Base-by-base conservation (phyloP, 2,113 vertebrate genomes). In the Orientallactaga bullata region DNA sequence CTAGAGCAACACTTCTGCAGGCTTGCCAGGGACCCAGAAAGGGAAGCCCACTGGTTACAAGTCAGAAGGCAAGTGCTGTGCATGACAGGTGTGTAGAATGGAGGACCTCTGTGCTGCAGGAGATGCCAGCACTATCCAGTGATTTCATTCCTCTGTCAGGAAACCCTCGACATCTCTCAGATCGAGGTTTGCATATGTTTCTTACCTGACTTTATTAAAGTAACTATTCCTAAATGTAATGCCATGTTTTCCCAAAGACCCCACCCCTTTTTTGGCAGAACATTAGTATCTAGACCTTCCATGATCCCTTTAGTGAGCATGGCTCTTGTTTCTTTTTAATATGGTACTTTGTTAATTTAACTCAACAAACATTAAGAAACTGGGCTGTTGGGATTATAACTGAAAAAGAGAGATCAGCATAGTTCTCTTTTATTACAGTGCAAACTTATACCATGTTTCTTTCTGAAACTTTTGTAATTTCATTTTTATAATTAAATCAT, bases 401-500 rank as follows among this genome's bases (percentile, higher is more conserved):
- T 77, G 39, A 87, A 58, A 20, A 80, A 89, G 37, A 89, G 4
- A 91, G 60, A 85, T 26, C 61, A 58, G 0, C 1, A 20, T 78
- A 32, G 23, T 72, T 89, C 21, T 92, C 73, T 81, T 61, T 80
- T 35, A 76, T 66, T 93, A 71, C 39, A 73, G 20, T n/a, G 12
- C 68, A 76, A 71, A 72, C 55, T 83, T 32, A 21, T 69, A 60
- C 74, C 72, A 63, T 18, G 20, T 85, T 65, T 84, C 55, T 20
- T 79, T 72, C 13, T 76, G 51, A n/a, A 77, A 39, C 17, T 47
- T 91, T 91, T 12, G 60, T 51, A 58, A n/a, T 76, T 83, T 89
- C 18, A 37, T 65, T 84, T 93, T 95, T 76, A 72, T 10, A 26
- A 61, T 91, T 84, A 84, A 82, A 77, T 81, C 4, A 72, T 91